Base-by-base conservation (phyloP, 1,140 invertebrate species). In the Philotrypesis tridentata region DNA sequence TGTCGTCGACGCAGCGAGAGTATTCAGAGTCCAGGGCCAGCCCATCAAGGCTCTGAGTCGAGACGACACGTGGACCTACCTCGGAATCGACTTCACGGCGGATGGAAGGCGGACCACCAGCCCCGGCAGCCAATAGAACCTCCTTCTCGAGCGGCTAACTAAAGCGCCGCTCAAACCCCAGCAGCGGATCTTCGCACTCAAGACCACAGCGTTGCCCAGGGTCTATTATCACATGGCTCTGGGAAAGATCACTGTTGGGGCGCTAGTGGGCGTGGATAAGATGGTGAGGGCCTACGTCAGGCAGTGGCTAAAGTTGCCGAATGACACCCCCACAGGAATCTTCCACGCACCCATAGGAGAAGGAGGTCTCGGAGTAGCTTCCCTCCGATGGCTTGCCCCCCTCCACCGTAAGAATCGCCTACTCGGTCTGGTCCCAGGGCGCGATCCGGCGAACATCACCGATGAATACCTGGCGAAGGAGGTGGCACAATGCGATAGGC, bases 151-250 rank as follows among this genome's bases (percentile, higher is more conserved):
- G 80, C 86, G 11, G 75, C 89, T 31, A 85, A 83, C 21, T 88
- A 76, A 76, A 78, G 88, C 89, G 0, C 88, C 89, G 1, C 81
- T 91, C 1, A 89, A 88, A 76, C 86, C 87, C 14, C 88, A 89
- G 65, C 89, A 90, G 79, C 72, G 89, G 33, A 80, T 90, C n/a
- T 83, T 84, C 27, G 80, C 87, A 7, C 81, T 90, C n/a, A 82
- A 83, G 27, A 80, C 87, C 6, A 79, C 88, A 0, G 82, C 84
- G 7, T 79, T 85, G 31, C 55, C 89, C 27, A 76, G 84, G 0
- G 82, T 88, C 2, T 65, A 84, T 29, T 88, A 90, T 71, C 79
- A 75, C 2, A 61, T 89, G 7, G 86, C 86, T 11, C 75, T 89
- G 14, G 88, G 87, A 0, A 81, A 67, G 1, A 80, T 83, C 0